Evolutionary conservation across 2,113 vertebrate species (phyloP), one percentile per base, ranked within the genome.

Genomic region (Leucoraja erinaceus): DNA sequence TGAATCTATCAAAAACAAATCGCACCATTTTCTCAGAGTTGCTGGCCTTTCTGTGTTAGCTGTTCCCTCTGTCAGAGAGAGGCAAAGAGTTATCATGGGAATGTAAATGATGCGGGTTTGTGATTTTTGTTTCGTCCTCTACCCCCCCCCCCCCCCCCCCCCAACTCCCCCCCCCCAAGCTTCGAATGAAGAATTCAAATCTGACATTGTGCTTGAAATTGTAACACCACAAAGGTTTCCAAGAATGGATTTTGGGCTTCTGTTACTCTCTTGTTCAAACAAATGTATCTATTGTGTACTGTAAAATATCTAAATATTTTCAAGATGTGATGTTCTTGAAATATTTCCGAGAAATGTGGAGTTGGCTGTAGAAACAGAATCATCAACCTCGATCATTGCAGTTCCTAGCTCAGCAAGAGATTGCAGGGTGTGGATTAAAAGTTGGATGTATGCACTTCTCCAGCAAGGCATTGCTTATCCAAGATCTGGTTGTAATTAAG

Each of bases 401-500:
- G 59, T 6, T 25, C 10, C 10, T 28, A n/a, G 25, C 28, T 5
- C 11, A 86, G 10, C 56, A 86, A 14, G 11, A 61, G 47, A 56
- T 25, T 83, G 47, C 22, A 12, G 1, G 18, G 16, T 56, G 10
- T 18, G 33, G 14, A 20, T 38, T 79, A 86, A 63, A 86, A 31
- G 12, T 31, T 63, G 83, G 56, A 61, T 86, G 1, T 7, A 25
- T 83, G 79, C 22, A 22, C 25, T 86, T 61, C 25, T 61, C 83
- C 59, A 56, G 79, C 22, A 28, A 22, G 12, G 22, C 10, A 63
- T 31, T 14, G 16, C 54, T 81, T 54, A 59, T 84, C 47, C 83
- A 86, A 86, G 28, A 86, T 86, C 28, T 31, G 59, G 56, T 31
- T 86, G 28, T 86, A 86, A 86, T 63, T 86, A n/a, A 86, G 61